Evolutionary conservation across 2,797 vertebrate genomes (phyloP), one percentile per base, ranked within the genome.

Genomic region (Danio albolineatus): DNA sequence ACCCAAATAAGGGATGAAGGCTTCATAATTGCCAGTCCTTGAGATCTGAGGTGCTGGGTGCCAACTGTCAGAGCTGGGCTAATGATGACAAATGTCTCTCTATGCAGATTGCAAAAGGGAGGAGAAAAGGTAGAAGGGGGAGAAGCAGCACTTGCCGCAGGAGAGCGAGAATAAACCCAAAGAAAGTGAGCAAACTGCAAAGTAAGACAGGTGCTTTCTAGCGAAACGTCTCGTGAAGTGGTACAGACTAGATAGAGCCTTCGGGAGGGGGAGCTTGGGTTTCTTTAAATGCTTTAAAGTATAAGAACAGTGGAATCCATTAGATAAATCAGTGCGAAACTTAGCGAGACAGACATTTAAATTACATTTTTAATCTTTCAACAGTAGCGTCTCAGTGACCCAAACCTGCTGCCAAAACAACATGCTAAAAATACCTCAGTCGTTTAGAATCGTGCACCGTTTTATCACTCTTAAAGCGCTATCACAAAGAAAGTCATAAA

Each of bases 51-150:
- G 95, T 95, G 94, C 95, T 86, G 94, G 96, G 95, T 98, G 95
- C 96, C 96, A 96, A 98, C 97, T 98, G 98, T 98, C 98, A 98
- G 95, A 93, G 95, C 93, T 92, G 82, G 94, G 96, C 97, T 99
- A 99, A 99, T 99, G 98, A 98, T 99, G 98, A 99, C 97, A 99
- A 98, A 99, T 99, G 95, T 95, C 95, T 94, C 95, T 95, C 94
- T 96, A 97, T 97, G 98, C 96, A 98, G 96, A 99, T 96, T 95
- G 95, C 88, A 78, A 91, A 91, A 92, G 88, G 93, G 87, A 54
- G 75, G 78, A 70, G 75, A 73, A 28, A 16, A 38, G 51, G 17
- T 69, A 76, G 19, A 76, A 62, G 21, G 56, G 88, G 91, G 86
- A 28, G 28, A 28, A 28, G 87, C 62, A 39, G 66, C 57, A 48